phyloP scores from a whole-genome alignment of 2,113 vertebrate species.

The Lophochroa leadbeateri region DNA sequence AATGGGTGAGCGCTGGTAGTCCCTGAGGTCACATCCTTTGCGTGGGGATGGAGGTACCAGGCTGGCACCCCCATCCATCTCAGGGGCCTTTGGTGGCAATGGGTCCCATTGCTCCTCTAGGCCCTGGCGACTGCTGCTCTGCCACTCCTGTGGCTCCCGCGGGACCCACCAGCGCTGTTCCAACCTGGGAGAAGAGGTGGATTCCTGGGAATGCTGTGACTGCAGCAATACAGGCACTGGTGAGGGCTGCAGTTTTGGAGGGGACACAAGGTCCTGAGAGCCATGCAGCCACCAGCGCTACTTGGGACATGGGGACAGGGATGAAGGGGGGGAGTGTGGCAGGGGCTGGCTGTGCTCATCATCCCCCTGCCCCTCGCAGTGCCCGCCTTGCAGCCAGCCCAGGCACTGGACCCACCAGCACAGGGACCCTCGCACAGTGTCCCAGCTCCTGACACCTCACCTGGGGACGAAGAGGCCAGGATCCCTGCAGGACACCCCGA shows the following conservation, averaged over 20 bases:
- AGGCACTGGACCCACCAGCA: fast-evolving
- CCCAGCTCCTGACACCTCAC: not conserved
- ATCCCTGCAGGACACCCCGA: not conserved
- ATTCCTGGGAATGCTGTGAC: not conserved
- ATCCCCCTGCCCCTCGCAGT: not conserved
- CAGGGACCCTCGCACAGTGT: not conserved
- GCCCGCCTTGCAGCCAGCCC: fast-evolving
- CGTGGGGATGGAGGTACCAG: not conserved
- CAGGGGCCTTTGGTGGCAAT: not conserved
- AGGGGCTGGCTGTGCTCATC: not conserved
- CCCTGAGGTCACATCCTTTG: fast-evolving
- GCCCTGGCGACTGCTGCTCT: not conserved
- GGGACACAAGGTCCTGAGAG: too few relatives aligned
- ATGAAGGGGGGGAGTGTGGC: not conserved
- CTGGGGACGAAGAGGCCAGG: not conserved
- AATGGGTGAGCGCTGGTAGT: not conserved
- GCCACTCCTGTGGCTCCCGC: not conserved
- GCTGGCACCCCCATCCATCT: not conserved
- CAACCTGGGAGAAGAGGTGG: fast-evolving
- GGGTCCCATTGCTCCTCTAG: not conserved
- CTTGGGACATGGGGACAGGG: fast-evolving
- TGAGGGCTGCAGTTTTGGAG: not conserved
- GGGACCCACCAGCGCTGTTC: not conserved
- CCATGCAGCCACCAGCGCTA: too few relatives aligned
- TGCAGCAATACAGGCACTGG: fast-evolving